Evolutionary conservation across 2,797 vertebrate genomes (phyloP).

Genomic region (Sebastes kiyomatsui): DNA sequence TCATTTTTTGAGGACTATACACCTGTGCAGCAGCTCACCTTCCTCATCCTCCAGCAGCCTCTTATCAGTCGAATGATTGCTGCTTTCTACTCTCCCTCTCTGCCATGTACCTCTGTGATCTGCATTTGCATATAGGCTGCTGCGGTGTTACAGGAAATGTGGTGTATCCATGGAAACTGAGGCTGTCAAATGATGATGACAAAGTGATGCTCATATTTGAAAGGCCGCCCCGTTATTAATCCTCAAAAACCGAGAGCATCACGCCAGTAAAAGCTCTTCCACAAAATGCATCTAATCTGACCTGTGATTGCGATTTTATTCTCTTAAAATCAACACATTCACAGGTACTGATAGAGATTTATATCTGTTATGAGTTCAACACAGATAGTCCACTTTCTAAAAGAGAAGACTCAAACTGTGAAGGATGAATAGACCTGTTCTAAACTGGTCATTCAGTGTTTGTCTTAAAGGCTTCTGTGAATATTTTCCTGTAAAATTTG

Average conservation of each 20-base stretch:
- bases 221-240: conserved; percentile 18
- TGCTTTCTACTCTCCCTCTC: conserved; percentile 33
- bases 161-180: conserved; percentile 76
- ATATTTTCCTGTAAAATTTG: neutral
- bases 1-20: neutral
- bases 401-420: neutral
- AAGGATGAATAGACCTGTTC: neutral
- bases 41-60: conserved; percentile 1
- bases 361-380: neutral
- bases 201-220: conserved; percentile 52
- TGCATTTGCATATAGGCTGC: conserved; percentile 26
- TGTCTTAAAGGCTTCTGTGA: neutral
- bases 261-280: conserved; percentile 10
- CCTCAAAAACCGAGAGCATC: conserved; percentile 5
- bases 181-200: conserved; percentile 51
- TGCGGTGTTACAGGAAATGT: conserved; percentile 42
- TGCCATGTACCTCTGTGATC: conserved; percentile 31
- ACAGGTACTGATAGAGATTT: neutral
- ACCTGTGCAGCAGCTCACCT: neutral
- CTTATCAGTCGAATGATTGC: neutral
- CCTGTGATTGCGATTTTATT: neutral
- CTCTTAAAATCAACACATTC: neutral
- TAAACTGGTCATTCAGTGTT: neutral
- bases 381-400: neutral
- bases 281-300: neutral